Evolutionary conservation across 2,797 vertebrate genomes (phyloP).

Genomic region (Crocidura indochinensis): DNA sequence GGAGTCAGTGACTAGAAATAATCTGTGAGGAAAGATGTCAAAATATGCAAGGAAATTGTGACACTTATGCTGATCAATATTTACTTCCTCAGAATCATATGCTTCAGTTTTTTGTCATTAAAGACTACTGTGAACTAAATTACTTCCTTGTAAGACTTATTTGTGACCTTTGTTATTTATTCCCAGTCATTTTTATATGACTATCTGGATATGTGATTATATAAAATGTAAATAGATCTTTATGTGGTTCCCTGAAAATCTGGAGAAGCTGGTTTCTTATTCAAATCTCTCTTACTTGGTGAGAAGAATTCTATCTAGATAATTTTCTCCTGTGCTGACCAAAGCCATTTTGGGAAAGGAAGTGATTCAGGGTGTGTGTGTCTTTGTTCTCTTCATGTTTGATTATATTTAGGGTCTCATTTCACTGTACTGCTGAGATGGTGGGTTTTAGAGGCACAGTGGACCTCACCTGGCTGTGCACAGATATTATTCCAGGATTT

Average conservation of each 20-base stretch:
- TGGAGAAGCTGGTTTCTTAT: neutral
- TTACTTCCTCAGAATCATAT: neutral
- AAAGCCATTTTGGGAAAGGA: neutral
- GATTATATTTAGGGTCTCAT: too few species aligned
- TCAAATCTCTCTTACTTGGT: neutral
- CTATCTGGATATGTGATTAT: too few species aligned
- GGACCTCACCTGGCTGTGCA: too few species aligned
- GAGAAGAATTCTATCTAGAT: neutral
- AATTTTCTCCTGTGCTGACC: neutral
- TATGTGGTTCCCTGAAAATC: neutral
- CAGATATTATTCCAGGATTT: too few species aligned
- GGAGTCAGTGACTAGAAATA: neutral
- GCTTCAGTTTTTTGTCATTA: neutral
- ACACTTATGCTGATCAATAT: neutral
- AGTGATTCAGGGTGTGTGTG: neutral
- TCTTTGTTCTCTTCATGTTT: neutral
- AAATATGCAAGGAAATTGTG: neutral
- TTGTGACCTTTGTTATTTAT: neutral
- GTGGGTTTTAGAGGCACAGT: too few species aligned
- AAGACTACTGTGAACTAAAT: neutral
- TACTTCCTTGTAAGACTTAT: neutral
- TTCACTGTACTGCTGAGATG: too few species aligned
- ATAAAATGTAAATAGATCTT: neutral
- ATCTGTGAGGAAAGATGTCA: neutral
- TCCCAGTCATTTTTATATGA: neutral